Evolutionary conservation across 2,888 invertebrate genomes (phyloP).

Genomic region (Heliconius cydno): DNA sequence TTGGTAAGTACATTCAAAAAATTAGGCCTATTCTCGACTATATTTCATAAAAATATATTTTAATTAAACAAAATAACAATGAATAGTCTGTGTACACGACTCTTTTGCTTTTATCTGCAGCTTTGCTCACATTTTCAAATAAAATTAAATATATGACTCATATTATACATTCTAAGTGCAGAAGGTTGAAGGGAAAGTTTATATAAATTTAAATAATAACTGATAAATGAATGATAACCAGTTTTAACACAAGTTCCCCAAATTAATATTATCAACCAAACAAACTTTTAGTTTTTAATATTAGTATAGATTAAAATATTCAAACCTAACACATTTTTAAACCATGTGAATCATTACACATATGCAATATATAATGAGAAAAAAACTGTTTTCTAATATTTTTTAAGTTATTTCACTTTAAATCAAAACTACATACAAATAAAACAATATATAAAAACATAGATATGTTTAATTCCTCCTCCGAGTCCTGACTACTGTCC

Average conservation of each 20-base stretch:
- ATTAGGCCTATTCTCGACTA: background rate
- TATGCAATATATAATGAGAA: background rate
- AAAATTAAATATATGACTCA: too few species aligned
- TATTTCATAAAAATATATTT: background rate
- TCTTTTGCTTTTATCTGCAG: too few species aligned
- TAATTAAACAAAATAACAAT: background rate
- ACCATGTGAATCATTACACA: background rate
- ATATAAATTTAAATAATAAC: background rate
- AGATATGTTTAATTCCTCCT: constrained; percentile 72
- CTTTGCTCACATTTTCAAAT: too few species aligned
- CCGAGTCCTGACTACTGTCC: constrained; percentile 85
- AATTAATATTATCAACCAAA: too few species aligned
- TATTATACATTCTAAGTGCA: too few species aligned
- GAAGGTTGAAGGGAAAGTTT: background rate
- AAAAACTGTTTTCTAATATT: background rate
- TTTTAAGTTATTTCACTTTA: background rate
- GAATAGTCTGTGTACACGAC: background rate
- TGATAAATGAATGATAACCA: too few species aligned
- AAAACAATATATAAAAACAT: background rate
- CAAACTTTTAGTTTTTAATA: too few species aligned
- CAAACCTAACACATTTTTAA: background rate
- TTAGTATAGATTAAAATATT: too few species aligned
- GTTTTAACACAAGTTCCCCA: too few species aligned
- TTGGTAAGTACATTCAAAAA: background rate
- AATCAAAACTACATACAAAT: background rate